Conservation (phyloP, 2,888 invertebrate species). For the Thumatha senex region DNA sequence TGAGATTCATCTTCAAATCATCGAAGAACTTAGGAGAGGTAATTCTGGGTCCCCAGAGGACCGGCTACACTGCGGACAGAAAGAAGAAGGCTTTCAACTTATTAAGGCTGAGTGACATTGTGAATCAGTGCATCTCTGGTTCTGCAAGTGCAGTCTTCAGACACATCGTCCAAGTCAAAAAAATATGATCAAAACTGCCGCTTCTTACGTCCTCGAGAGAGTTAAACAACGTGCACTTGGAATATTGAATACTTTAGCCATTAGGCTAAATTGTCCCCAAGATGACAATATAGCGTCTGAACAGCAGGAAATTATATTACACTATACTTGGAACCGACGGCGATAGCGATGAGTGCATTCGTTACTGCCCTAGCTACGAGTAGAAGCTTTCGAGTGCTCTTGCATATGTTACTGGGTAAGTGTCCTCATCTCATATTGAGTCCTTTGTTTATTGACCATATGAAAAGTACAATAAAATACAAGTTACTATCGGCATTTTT, state of each 20-base stretch:
- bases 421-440: slow-evolving; percentile 18
- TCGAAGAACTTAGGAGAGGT: too few relatives aligned
- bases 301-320: slow-evolving; percentile 74
- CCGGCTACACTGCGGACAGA: too few relatives aligned
- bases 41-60: too few relatives aligned
- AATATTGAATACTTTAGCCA: slow-evolving; percentile 57
- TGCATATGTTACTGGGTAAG: slow-evolving; percentile 45
- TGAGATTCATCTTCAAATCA: too few relatives aligned
- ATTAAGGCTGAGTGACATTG: too few relatives aligned
- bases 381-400: slow-evolving; percentile 55
- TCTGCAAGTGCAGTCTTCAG: too few relatives aligned
- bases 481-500: slow-evolving; percentile 24
- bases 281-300: slow-evolving; percentile 68
- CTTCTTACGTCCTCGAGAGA: slow-evolving; percentile 35
- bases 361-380: slow-evolving; percentile 64
- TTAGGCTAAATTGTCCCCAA: slow-evolving; percentile 76
- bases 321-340: slow-evolving; percentile 54
- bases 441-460: slow-evolving; percentile 9
- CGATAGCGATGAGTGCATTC: slow-evolving; percentile 75
- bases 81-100: too few relatives aligned
- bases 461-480: slow-evolving; percentile 16
- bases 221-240: slow-evolving; percentile 58
- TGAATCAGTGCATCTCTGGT: too few relatives aligned
- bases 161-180: too few relatives aligned
- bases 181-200: neutral